Percentiles rank a stretch among this genome's conserved stretches.
Conservation (phyloP, 1,140 invertebrate genomes). For the Caligus rogercresseyi region DNA sequence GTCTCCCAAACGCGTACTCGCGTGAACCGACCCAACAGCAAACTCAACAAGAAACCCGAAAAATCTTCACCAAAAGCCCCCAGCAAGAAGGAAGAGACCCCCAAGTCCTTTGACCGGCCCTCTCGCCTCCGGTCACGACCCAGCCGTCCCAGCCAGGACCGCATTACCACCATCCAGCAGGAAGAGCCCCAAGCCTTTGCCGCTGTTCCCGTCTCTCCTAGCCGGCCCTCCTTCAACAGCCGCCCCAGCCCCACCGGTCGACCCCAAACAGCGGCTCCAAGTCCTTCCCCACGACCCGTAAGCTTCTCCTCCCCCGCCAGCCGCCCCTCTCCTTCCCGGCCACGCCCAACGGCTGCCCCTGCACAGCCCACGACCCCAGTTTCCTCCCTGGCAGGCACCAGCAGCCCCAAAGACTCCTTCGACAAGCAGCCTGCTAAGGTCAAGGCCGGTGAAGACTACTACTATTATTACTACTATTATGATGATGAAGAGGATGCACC, state of each 20-base stretch:
- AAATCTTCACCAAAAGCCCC: no score
- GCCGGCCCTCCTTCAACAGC: neutral
- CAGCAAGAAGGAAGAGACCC: neutral
- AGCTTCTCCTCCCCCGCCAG: neutral
- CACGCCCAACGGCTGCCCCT: neutral
- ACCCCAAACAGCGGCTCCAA: neutral
- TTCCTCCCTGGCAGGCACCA: neutral
- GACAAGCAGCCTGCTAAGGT: conserved; percentile 7
- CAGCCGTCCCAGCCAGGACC: neutral
- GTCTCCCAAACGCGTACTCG: neutral
- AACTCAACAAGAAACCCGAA: neutral
- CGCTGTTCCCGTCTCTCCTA: neutral
- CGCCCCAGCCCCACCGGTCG: neutral
- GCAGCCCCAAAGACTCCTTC: neutral
- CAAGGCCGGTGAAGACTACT: conserved; percentile 7
- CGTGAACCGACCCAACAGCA: neutral
- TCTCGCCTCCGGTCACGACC: neutral
- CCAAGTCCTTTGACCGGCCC: neutral
- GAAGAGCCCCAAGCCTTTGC: neutral
- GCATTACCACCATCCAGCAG: no score
- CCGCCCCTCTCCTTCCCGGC: neutral
- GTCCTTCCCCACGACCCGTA: neutral
- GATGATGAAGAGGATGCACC: conserved; percentile 13
- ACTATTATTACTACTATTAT: conserved; percentile 12
- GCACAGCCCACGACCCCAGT: neutral